Evolutionary conservation across 2,888 invertebrate species (phyloP).

Genomic region (Geophilus truncorum): DNA sequence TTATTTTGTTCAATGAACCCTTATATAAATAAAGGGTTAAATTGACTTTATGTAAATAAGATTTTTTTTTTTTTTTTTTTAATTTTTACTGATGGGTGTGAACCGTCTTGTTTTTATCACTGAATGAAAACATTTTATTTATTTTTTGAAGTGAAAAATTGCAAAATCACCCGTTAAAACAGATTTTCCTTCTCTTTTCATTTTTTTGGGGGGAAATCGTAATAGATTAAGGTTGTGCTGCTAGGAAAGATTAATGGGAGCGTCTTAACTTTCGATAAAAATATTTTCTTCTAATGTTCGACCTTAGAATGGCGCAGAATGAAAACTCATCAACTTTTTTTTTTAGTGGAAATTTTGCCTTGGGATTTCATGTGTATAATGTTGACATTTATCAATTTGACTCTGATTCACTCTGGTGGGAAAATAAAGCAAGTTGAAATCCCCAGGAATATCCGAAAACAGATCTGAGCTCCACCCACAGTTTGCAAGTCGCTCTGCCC

Average conservation of each 20-base stretch:
- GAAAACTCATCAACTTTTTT: constrained; percentile 13
- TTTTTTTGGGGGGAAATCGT: too few species aligned
- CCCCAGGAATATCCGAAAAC: constrained; percentile 1
- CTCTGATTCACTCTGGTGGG: neutral
- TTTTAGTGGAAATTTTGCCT: neutral
- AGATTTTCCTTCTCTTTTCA: too few species aligned
- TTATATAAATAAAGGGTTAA: neutral
- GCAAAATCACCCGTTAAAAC: neutral
- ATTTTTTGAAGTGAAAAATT: neutral
- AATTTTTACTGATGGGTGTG: neutral
- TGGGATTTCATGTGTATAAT: neutral
- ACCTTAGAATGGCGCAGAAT: neutral
- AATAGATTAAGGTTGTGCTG: too few species aligned
- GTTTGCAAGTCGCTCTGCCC: neutral
- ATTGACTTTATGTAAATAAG: neutral
- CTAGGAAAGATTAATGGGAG: neutral
- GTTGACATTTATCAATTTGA: constrained; percentile 5
- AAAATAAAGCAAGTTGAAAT: neutral
- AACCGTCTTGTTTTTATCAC: neutral
- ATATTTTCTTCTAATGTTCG: neutral
- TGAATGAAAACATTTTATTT: neutral
- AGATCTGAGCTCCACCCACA: neutral
- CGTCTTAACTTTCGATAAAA: neutral
- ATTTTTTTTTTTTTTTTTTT: neutral
- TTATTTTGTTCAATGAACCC: constrained; percentile 12